Evolutionary conservation across 2,113 vertebrate species (phyloP).

Genomic region (Rattus rattus): DNA sequence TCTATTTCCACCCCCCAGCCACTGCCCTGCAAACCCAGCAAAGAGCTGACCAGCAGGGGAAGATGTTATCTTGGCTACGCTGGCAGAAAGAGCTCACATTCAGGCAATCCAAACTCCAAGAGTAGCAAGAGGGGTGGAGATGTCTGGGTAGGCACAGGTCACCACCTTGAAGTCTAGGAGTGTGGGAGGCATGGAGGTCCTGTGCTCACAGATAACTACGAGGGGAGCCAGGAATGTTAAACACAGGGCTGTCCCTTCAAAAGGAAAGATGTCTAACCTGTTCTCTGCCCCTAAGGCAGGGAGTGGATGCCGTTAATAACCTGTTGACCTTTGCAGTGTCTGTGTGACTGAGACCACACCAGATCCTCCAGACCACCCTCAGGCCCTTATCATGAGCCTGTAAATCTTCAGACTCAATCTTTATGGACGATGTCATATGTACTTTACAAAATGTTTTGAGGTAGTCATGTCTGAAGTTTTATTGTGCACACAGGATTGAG

Average conservation of each 20-base stretch:
- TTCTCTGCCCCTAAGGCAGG: not conserved
- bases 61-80: not conserved
- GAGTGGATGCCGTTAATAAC: not conserved
- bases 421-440: not conserved
- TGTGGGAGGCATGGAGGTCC: not conserved
- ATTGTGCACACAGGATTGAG: not conserved
- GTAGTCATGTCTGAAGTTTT: not conserved
- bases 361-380: too few species aligned
- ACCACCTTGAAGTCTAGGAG: not conserved
- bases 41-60: constrained; percentile 16
- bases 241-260: not conserved
- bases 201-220: not conserved
- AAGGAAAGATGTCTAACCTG: not conserved
- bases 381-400: not conserved
- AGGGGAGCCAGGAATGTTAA: not conserved
- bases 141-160: not conserved
- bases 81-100: not conserved
- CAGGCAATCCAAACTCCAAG: not conserved
- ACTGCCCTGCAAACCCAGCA: not conserved
- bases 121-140: not conserved
- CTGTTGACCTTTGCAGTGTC: not conserved
- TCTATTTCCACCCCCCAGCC: not conserved
- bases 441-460: not conserved
- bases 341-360: not conserved
- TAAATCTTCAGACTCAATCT: not conserved